Base-by-base conservation (phyloP, 2,888 invertebrate genomes). In the Lycocerus yunnanus region DNA sequence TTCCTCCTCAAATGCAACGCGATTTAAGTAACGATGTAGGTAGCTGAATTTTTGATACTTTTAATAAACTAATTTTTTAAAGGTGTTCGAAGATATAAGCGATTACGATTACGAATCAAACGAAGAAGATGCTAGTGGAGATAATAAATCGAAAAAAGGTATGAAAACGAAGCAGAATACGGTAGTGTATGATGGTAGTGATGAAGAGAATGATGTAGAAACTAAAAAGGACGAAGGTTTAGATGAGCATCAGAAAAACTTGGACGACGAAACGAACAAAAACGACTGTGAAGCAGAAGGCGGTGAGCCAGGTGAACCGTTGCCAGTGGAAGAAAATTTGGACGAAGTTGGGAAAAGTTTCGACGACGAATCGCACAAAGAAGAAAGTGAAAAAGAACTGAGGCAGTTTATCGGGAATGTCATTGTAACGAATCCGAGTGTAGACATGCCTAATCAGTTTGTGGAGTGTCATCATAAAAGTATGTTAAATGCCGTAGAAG, bases 391-490 rank as follows among this genome's bases (percentile, higher is more conserved):
- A 65, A 80, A 81, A 61, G 83, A 84, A 69, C 72, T 84, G 18
- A 81, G 82, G 70, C 85, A 85, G 73, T 86, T 85, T 74, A 82
- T 86, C 15, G 91, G 92, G 8, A 92, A 92, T 79, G 93, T 93
- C 1, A 93, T 93, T 76, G 90, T 93, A 9, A 93, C 93, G 0
- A 92, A 93, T 82, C 92, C 93, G 0, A 93, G 93, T 1, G 90
- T 93, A 8, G 93, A 93, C 85, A 88, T 93, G 80, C 81, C 84
- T 21, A 82, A 67, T 60, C 81, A 91, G 89, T 78, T 89, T 86
- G 14, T 90, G 89, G 74, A 89, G 87, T 16, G 85, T 87, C 21
- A 88, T 88, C 43, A 89, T 87, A 81, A 63, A 21, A 83, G 81
- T 70, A 74, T 88, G 0, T 85, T 93, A 79, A 89, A 91, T 9